Base-by-base conservation (phyloP, 2,113 vertebrate species). In the Leucopsar rothschildi region DNA sequence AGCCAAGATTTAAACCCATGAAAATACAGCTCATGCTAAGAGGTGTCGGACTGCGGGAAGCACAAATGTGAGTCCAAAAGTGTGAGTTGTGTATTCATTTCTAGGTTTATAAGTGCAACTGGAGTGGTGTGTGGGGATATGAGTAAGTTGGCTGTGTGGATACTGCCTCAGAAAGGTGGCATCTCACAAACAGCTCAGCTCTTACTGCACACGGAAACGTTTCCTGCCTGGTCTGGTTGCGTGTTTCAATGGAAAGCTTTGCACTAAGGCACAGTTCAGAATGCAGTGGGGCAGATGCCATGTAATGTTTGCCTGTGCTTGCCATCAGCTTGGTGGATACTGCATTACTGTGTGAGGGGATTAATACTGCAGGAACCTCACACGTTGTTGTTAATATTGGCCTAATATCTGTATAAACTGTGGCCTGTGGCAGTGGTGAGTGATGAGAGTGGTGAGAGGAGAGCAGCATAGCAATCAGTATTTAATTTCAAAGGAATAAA, bases 11-110 rank as follows among this genome's bases (percentile, higher is more conserved):
- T 52, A 57, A 80, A 66, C 25, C 21, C 0, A 0, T 40, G 47
- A 37, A 85, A 76, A 37, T 2, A 9, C 37, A 68, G 52, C 45
- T 61, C n/a, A 6, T 31, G 29, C 33, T n/a, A 28, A 68, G 59
- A 85, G 37, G 23, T 35, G 27, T 88, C 63, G 55, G 49, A 35
- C 73, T 88, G 65, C 0, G 0, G 45, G 63, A 61, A 69, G 79
- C 25, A 24, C 1, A 0, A 60, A 15, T 1, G 0, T 2, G 3
- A 23, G n/a, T 69, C 61, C 35, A 20, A 5, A 80, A 42, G 68
- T 29, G 33, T n/a, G 42, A 92, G 60, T 42, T 78, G 68, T 35
- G 44, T 66, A 44, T 80, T 92, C 15, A n/a, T 85, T 90, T 87
- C 52, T 82, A 40, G n/a, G 20, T 73, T 66, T 72, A 0, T 56